Evolutionary conservation across 2,888 invertebrate genomes (phyloP).

Genomic region (Trachelus iudaicus): DNA sequence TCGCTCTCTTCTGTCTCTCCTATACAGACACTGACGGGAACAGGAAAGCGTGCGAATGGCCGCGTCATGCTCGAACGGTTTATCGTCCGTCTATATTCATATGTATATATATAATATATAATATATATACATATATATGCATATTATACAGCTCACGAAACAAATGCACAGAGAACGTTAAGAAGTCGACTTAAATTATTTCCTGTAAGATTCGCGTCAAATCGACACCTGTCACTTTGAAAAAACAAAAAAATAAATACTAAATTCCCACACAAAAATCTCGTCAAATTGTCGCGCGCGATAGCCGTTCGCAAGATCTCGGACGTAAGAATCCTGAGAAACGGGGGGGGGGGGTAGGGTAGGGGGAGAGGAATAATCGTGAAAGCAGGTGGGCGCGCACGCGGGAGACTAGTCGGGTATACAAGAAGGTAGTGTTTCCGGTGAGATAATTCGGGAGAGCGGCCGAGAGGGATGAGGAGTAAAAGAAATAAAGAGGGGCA

Average conservation of each 20-base stretch:
- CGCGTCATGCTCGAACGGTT: not conserved
- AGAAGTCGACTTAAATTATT: not conserved
- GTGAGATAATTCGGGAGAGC: not conserved
- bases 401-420: not conserved
- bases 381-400: constrained; percentile 10
- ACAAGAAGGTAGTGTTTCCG: not conserved
- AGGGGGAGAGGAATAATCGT: not conserved
- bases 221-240: not conserved
- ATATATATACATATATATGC: not conserved
- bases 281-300: constrained; percentile 13
- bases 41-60: constrained; percentile 3
- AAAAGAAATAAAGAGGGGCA: too few species aligned
- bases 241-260: too few species aligned
- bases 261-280: too few species aligned
- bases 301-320: too few species aligned
- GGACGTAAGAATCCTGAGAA: too few species aligned
- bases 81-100: not conserved
- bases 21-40: not conserved
- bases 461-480: too few species aligned
- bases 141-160: not conserved
- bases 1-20: not conserved
- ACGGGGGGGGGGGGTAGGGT: too few species aligned
- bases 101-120: not conserved
- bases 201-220: not conserved
- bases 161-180: not conserved